These are phyloP conservation scores for Hylomyscus alleni DNA, from an alignment of 2,797 vertebrate genomes.

Conservation along the genomic window DNA sequence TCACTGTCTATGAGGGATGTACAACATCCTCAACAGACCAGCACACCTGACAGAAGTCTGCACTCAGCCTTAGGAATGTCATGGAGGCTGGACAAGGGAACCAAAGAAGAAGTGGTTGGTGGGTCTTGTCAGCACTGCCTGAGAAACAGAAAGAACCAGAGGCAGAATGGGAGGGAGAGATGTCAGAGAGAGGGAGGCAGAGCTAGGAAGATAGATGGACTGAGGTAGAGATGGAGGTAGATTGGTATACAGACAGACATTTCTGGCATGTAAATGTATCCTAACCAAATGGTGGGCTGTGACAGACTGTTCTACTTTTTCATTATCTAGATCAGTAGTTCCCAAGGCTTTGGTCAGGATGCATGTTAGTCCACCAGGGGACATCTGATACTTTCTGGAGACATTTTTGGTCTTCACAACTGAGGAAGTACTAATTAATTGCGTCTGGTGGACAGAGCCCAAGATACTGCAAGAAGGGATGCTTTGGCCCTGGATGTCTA, in stretches of 20 bases:
- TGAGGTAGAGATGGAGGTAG: neutral
- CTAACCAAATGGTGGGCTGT: neutral
- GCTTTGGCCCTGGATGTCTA: fast-evolving
- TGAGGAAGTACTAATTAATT: neutral
- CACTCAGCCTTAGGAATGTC: neutral
- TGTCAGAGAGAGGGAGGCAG: neutral
- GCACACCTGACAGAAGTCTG: neutral
- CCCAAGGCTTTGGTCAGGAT: neutral
- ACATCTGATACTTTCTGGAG: neutral
- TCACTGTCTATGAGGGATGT: neutral
- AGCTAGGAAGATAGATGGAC: neutral
- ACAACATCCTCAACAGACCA: fast-evolving
- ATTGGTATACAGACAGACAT: neutral
- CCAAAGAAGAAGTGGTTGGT: neutral
- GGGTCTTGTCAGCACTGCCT: neutral
- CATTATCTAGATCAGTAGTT: neutral
- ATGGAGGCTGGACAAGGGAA: too few species aligned
- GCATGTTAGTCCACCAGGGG: neutral
- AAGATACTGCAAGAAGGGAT: neutral
- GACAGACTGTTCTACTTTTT: neutral
- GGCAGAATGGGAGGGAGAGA: neutral
- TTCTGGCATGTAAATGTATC: neutral
- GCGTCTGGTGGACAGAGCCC: neutral
- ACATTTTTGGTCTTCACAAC: neutral
- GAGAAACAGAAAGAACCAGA: neutral